Conservation (phyloP, 1,140 invertebrate genomes). For the Papilio machaon region DNA sequence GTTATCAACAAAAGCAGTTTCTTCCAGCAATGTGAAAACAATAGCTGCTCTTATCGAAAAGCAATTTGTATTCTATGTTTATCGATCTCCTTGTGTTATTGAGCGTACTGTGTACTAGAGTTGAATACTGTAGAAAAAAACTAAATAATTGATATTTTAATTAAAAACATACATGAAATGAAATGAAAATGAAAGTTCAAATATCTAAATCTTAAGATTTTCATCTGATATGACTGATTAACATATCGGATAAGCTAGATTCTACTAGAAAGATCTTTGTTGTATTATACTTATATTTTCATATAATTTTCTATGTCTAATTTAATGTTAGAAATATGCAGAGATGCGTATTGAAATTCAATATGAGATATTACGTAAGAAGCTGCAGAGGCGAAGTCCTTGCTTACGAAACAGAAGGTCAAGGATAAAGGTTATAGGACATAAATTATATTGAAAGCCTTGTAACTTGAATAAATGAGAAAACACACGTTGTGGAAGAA, state of each 20-base stretch:
- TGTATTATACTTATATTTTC: neutral
- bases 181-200: too few species aligned
- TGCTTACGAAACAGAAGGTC: neutral
- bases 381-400: neutral
- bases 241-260: too few species aligned
- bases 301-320: neutral
- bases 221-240: too few species aligned
- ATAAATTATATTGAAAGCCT: neutral
- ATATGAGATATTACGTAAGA: neutral
- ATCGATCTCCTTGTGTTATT: neutral
- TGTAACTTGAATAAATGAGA: neutral
- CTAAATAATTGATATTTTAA: too few species aligned
- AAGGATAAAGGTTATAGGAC: constrained; percentile 1
- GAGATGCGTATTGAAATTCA: neutral
- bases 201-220: too few species aligned
- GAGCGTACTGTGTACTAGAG: neutral
- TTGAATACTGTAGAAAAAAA: neutral
- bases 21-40: neutral
- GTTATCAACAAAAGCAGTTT: neutral
- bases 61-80: constrained; percentile 9
- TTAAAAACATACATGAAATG: too few species aligned
- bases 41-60: neutral
- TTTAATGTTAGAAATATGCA: neutral
- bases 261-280: neutral
- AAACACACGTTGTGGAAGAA: neutral